Conservation (phyloP, 1,140 invertebrate species). For the Drosophila trapezifrons region DNA sequence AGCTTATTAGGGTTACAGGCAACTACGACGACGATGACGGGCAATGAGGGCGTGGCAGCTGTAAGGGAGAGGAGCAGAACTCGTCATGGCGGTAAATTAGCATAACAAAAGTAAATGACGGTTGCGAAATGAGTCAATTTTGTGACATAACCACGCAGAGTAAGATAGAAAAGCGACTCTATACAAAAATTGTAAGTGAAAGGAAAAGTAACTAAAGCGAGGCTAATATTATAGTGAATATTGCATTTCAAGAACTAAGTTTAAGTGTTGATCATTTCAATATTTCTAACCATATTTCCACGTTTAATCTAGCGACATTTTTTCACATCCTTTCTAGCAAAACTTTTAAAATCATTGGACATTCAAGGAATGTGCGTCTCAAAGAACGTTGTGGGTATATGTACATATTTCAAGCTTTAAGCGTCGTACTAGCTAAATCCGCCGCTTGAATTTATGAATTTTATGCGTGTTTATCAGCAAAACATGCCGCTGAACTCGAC, state of each 20-base stretch:
- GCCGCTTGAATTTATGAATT: constrained; percentile 73
- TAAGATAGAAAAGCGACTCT: constrained; percentile 5
- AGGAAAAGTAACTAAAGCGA: too few species aligned
- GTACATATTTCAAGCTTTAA: constrained; percentile 67
- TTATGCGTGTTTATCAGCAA: constrained; percentile 77
- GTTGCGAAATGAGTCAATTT: constrained; percentile 50
- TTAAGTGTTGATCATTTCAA: too few species aligned
- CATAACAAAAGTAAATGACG: constrained; percentile 62
- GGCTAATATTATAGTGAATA: too few species aligned
- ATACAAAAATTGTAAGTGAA: not conserved
- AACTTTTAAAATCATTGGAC: constrained; percentile 47
- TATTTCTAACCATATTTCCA: too few species aligned
- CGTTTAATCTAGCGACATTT: constrained; percentile 3
- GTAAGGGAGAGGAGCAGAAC: constrained; percentile 1
- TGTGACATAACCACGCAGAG: constrained; percentile 5
- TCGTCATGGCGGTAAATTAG: constrained; percentile 39
- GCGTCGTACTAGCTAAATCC: constrained; percentile 47
- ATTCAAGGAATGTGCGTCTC: constrained; percentile 61
- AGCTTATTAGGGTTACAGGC: constrained; percentile 59
- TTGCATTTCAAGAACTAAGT: too few species aligned
- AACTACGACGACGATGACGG: not conserved
- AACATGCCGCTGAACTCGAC: constrained; percentile 59
- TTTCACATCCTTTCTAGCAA: constrained; percentile 4
- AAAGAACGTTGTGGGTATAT: constrained; percentile 43
- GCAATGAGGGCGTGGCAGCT: constrained; percentile 10